Percentiles rank a stretch among this genome's conserved stretches.
Conservation (phyloP, 2,797 vertebrate species). For the Lycodopsis pacificus region DNA sequence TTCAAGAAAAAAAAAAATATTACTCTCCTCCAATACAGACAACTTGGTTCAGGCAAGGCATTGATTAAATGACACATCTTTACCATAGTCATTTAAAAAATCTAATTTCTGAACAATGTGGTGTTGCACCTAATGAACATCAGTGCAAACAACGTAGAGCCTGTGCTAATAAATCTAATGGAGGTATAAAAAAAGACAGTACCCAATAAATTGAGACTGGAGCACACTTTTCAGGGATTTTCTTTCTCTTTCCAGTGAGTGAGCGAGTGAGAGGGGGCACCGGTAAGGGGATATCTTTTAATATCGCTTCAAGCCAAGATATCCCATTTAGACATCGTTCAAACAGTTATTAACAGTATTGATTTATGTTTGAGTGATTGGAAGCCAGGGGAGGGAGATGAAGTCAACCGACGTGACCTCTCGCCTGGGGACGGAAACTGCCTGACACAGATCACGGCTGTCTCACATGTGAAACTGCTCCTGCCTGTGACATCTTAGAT, state of each 20-base stretch:
- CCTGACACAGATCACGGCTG: slow-evolving; percentile 80
- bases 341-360: slow-evolving; percentile 89
- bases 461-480: slow-evolving; percentile 72
- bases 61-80: slow-evolving; percentile 29
- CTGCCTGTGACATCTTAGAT: slow-evolving; percentile 80
- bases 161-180: slow-evolving; percentile 24
- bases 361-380: slow-evolving; percentile 88
- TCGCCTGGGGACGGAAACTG: slow-evolving; percentile 81
- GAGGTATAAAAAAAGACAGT: slow-evolving; percentile 14
- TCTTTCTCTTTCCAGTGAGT: slow-evolving; percentile 52
- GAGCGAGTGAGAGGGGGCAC: slow-evolving; percentile 19
- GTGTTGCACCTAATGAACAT: slow-evolving; percentile 13
- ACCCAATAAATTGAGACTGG: slow-evolving; percentile 34
- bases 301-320: slow-evolving; percentile 82
- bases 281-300: slow-evolving; percentile 73
- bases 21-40: slow-evolving; percentile 9
- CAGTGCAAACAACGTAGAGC: slow-evolving; percentile 12
- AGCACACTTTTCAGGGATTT: slow-evolving; percentile 42
- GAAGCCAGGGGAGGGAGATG: slow-evolving; percentile 81
- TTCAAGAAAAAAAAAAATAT: background rate
- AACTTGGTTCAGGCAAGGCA: slow-evolving; percentile 8
- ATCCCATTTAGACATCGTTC: slow-evolving; percentile 88
- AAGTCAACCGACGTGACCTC: slow-evolving; percentile 83
- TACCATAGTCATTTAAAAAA: background rate
- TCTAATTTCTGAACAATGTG: slow-evolving; percentile 6